A percentile compares a stretch with the other conserved stretches of the same genome.
These are phyloP conservation scores for Callinectes sapidus DNA, from an alignment of 2,888 invertebrate species.

Conservation along the genomic window DNA sequence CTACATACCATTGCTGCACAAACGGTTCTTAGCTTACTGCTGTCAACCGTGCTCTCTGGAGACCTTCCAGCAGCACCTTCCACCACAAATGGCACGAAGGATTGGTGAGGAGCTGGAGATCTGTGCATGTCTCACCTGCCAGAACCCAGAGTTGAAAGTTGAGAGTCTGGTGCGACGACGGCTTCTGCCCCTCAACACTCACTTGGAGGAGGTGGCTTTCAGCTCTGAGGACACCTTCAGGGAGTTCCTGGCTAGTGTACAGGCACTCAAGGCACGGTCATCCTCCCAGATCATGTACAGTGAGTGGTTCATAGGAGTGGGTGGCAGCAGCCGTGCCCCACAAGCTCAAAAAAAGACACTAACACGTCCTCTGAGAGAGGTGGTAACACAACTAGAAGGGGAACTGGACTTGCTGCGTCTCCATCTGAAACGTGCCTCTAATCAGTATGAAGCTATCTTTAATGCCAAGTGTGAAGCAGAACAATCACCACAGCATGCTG, in stretches of 20 bases:
- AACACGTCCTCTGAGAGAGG: conserved; percentile 22
- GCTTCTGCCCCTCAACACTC: conserved; percentile 2
- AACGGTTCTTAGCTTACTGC: conserved; percentile 35
- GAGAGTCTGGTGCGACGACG: conserved; percentile 33
- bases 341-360: conserved; percentile 27
- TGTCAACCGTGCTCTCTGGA: conserved; percentile 12
- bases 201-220: neutral
- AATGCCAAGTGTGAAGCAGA: conserved; percentile 51
- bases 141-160: conserved; percentile 35
- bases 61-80: conserved; percentile 20
- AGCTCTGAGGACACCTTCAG: neutral
- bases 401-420: conserved; percentile 39
- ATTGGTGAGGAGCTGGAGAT: neutral
- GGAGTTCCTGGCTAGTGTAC: neutral
- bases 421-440: conserved; percentile 3
- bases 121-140: conserved; percentile 26
- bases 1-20: conserved; percentile 38
- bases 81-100: neutral
- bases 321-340: neutral
- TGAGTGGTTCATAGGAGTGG: neutral
- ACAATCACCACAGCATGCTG: conserved; percentile 40
- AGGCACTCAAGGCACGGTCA: neutral
- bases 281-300: neutral
- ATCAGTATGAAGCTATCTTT: conserved; percentile 40
- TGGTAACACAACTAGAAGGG: neutral